A percentile compares a stretch with the other conserved stretches of the same genome.
Evolutionary conservation across 2,888 invertebrate species (phyloP).

Genomic region (Trissoscelio sp.): DNA sequence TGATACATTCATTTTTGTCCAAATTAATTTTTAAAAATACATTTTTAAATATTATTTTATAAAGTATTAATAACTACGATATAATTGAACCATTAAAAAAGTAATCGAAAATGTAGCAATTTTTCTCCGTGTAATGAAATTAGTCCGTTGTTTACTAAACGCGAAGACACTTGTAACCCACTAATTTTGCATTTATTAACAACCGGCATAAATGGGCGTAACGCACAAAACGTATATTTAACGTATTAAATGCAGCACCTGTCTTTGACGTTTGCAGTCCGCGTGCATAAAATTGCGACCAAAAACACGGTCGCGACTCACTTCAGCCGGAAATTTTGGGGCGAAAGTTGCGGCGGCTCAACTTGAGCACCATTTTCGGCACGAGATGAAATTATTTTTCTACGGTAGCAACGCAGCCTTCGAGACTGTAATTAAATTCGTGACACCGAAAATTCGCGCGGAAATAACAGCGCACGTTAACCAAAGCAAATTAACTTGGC

Average conservation of each 20-base stretch:
- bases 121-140: no score
- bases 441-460: slow-evolving; percentile 19
- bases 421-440: slow-evolving; percentile 35
- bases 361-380: slow-evolving; percentile 35
- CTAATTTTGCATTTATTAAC: slow-evolving; percentile 29
- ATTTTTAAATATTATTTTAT: no score
- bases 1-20: no score
- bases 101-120: background rate
- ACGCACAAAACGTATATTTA: slow-evolving; percentile 31
- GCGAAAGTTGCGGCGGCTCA: slow-evolving; percentile 29
- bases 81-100: background rate
- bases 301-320: slow-evolving; percentile 30
- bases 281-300: slow-evolving; percentile 35
- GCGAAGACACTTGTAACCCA: slow-evolving; percentile 13
- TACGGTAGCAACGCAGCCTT: slow-evolving; percentile 12
- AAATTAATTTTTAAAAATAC: no score
- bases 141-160: no score
- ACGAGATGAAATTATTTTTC: slow-evolving; percentile 39
- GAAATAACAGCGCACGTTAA: slow-evolving; percentile 13
- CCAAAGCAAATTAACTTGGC: slow-evolving; percentile 20
- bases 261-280: slow-evolving; percentile 46
- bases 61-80: background rate
- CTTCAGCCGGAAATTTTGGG: slow-evolving; percentile 34
- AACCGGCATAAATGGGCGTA: slow-evolving; percentile 25
- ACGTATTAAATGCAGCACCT: slow-evolving; percentile 47